Evolutionary conservation across 1,140 invertebrate genomes (phyloP), one percentile per base, ranked within the genome.

Genomic region (Brachionus rubens): DNA sequence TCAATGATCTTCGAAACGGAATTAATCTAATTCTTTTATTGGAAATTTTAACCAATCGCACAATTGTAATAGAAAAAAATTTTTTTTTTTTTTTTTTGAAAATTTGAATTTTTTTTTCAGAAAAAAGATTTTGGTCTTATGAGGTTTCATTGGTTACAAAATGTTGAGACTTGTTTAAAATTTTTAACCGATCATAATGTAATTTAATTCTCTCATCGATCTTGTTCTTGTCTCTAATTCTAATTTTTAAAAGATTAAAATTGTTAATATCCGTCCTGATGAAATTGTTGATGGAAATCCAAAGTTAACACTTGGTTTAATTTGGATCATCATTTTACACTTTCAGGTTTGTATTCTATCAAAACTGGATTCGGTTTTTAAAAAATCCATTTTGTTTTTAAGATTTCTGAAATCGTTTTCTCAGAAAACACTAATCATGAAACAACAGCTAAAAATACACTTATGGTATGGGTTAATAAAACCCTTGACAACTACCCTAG

Each of bases 281-380:
- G 96, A 99, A 82, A 98, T 99, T 83, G 96, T 98, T 54, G 96
- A 99, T 86, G 95, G 96, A 19, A 99, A 99, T 88, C 95, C 94
- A 26, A 99, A 99, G 86, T 88, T 99, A 62, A 99, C 94, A 2
- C 89, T 99, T 12, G 96, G 96, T 30, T 88, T 99, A 41, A 98
- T 99, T 81, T 99, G 96, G 96, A 98, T 94, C 50, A 97, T 98
- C 81, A 98, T 98, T 82, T 89, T 98, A 19, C 75, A 76, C 46
- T 76, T 76, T 62, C 75, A 76, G 47, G 52, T 76, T 16, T 79
- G 83, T 41, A n/a, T 3, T 26, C 12, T 6, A 6, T 54, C 6
- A 33, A 36, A 40, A n/a, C 9, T 40, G 5, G 36, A 12, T 7
- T 19, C 40, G 19, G 6, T 16, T 62, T 40, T 5, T 62, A 26